These are phyloP conservation scores for Drosophila pegasa DNA, from an alignment of 2,888 invertebrate species.

Conservation along the genomic window DNA sequence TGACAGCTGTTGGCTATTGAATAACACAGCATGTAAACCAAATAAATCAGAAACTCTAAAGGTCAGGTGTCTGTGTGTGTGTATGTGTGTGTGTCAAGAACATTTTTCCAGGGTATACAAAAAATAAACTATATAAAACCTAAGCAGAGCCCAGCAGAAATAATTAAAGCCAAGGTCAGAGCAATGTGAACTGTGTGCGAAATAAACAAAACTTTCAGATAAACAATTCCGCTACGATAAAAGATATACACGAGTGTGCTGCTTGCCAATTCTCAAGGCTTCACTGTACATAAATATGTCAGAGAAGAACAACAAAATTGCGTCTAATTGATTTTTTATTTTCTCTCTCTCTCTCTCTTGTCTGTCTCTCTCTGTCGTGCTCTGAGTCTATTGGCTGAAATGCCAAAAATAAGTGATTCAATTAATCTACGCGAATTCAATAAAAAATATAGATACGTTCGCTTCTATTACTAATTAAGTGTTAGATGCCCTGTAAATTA, in stretches of 20 bases:
- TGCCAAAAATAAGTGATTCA: conserved; percentile 46
- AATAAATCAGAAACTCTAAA: conserved; percentile 31
- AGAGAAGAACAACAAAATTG: background rate
- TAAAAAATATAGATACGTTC: conserved; percentile 45
- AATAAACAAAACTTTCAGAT: conserved; percentile 46
- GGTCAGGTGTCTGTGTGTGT: conserved; percentile 55
- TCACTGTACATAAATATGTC: conserved; percentile 24
- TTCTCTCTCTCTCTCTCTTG: background rate
- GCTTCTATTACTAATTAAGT: conserved; percentile 67
- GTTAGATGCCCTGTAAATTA: conserved; percentile 41
- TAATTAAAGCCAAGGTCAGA: conserved; percentile 71
- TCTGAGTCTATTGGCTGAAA: conserved; percentile 12
- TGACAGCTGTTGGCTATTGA: conserved; percentile 21
- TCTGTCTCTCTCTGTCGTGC: background rate
- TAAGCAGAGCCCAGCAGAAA: conserved; percentile 48
- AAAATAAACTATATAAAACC: conserved; percentile 1
- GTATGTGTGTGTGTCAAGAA: conserved; percentile 69
- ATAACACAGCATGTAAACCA: conserved; percentile 13
- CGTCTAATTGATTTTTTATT: conserved; percentile 49
- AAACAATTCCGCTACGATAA: conserved; percentile 44
- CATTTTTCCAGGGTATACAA: conserved; percentile 34
- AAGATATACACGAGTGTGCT: conserved; percentile 15
- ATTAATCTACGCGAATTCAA: conserved; percentile 52
- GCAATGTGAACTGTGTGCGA: conserved; percentile 35
- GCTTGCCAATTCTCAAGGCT: conserved; percentile 18